These are phyloP conservation scores for Malacosoma neustria DNA, from an alignment of 2,888 invertebrate species.

Conservation along the genomic window DNA sequence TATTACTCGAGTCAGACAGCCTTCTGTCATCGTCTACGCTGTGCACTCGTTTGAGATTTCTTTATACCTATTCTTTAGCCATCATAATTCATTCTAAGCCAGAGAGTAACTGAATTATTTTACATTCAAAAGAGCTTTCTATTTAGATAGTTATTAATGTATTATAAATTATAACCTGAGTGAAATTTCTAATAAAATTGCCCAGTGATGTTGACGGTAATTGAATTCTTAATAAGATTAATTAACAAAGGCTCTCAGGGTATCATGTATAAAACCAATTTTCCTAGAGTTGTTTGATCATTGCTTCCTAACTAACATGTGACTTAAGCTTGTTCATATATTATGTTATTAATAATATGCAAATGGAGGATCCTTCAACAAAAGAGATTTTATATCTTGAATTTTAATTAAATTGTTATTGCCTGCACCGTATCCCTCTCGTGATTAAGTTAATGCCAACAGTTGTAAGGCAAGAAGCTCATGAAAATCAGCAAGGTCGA, in stretches of 20 bases:
- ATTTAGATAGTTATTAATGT: constrained; percentile 19
- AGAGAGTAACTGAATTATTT: constrained; percentile 45
- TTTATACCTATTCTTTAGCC: constrained; percentile 18
- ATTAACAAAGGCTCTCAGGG: not conserved
- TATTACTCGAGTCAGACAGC: not conserved
- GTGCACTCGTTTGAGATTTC: constrained; percentile 27
- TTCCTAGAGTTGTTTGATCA: not conserved
- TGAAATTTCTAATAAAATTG: not conserved
- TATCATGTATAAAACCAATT: not conserved
- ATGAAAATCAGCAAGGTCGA: too few relatives aligned
- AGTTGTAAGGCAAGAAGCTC: too few relatives aligned
- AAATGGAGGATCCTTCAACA: not conserved
- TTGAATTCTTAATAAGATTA: too few relatives aligned
- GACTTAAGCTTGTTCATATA: not conserved
- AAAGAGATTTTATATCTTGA: not conserved
- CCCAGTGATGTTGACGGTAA: too few relatives aligned
- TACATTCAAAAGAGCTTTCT: constrained; percentile 35
- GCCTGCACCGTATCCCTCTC: too few relatives aligned
- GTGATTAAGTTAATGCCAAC: too few relatives aligned
- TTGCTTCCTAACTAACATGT: not conserved
- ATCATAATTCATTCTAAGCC: constrained; percentile 35
- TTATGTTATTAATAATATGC: not conserved
- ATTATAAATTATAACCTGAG: not conserved
- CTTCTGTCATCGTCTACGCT: constrained; percentile 6
- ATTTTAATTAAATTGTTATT: not conserved